These are phyloP conservation scores for Todus mexicanus DNA, from an alignment of 2,797 vertebrate genomes.

Conservation along the genomic window DNA sequence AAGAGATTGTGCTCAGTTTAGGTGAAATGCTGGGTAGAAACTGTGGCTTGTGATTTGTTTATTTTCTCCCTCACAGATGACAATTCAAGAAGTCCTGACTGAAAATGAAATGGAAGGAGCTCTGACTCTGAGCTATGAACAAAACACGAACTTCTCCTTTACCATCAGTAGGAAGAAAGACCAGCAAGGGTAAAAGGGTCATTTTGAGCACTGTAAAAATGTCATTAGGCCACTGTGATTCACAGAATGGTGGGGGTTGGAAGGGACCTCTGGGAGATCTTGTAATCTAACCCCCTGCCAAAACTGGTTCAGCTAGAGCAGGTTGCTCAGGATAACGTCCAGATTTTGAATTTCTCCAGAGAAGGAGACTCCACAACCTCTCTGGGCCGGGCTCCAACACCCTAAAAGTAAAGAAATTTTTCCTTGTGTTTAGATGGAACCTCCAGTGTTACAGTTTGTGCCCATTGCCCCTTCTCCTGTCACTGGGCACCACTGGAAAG, in stretches of 20 bases:
- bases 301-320: not conserved
- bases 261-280: not conserved
- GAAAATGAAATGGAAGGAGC: slow-evolving; percentile 72
- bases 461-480: not conserved
- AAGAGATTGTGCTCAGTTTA: not conserved
- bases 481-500: not conserved
- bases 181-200: slow-evolving; percentile 73
- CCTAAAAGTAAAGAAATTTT: not conserved
- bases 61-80: not conserved
- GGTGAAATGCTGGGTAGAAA: not conserved
- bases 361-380: not conserved
- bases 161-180: slow-evolving; percentile 71
- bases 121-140: slow-evolving; percentile 74
- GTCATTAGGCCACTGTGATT: not conserved
- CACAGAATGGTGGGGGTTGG: not conserved
- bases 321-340: not conserved
- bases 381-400: not conserved
- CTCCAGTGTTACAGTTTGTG: not conserved
- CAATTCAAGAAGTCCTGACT: slow-evolving; percentile 50
- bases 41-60: not conserved
- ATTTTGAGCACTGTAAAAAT: not conserved
- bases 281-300: not conserved
- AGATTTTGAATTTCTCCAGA: not conserved
- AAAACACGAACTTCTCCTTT: slow-evolving; percentile 73
- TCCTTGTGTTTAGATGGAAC: not conserved